Evolutionary conservation across 2,888 invertebrate species (phyloP), one percentile per base, ranked within the genome.

Genomic region (Gortyna flavago): DNA sequence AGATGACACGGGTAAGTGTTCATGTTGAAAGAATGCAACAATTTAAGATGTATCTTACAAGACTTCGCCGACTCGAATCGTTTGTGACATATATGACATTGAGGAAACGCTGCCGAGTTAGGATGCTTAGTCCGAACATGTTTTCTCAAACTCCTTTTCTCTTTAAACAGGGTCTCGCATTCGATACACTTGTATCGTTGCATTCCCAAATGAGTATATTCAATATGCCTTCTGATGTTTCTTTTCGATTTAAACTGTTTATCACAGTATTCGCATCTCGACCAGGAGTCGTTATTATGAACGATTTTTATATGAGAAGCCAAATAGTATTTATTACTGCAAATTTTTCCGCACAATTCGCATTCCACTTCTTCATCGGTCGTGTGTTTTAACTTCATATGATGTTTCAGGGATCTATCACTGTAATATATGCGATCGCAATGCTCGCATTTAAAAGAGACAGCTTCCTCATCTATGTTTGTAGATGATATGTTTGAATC

Each of bases 51-150:
- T 66, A 95, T 95, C 59, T 95, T 95, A 61, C 96, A 95, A 0
- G 96, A 95, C 77, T 95, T 95, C 0, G 96, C 96, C 0, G 96
- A 96, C 77, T 96, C 96, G 57, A 96, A 96, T 2, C 95, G 86
- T 72, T 95, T 95, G 1, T 93, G 84, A 75, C 96, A 96, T 0
- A 96, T 93, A 67, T 95, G 95, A 65, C 96, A 96, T 71, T 95
- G 95, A 0, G 96, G 95, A 29, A 96, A 96, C 0, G 89, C 78
- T 0, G 91, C 83, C 0, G 96, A 96, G 59, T 95, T 89, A 0
- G 95, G 93, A 79, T 96, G 96, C 75, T 95, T 96, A 0, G 93
- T 92, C 0, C 96, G 88, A 0, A 96, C 94, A 72, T 96, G 96
- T 48, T 96, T 96, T 0, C 96, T 82, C 1, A 96, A 80, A 67